These are phyloP conservation scores for Neomonachus schauinslandi DNA, from an alignment of 2,113 vertebrate species.

Conservation along the genomic window DNA sequence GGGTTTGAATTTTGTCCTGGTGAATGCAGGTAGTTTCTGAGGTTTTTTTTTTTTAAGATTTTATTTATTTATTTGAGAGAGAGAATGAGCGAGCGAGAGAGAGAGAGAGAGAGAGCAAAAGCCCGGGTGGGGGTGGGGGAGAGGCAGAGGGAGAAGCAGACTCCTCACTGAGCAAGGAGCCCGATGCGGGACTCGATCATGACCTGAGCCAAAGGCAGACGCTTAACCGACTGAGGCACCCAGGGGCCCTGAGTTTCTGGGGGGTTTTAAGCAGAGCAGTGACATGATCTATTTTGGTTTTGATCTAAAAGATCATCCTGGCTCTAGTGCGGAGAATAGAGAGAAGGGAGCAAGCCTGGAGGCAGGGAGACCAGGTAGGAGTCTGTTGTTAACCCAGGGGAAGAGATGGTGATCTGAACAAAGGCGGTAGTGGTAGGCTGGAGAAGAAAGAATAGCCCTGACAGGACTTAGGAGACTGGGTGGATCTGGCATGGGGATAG, in stretches of 20 bases:
- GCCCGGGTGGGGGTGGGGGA: neutral
- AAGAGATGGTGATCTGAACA: neutral
- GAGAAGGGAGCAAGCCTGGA: neutral
- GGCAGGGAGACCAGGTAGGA: neutral
- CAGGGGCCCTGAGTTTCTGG: neutral
- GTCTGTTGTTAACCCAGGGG: neutral
- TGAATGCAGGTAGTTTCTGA: neutral
- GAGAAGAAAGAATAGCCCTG: neutral
- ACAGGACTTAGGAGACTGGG: neutral
- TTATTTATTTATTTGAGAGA: too few species aligned
- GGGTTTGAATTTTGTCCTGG: neutral
- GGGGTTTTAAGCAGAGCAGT: neutral
- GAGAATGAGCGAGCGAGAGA: too few species aligned
- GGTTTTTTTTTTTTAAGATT: neutral
- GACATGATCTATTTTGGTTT: neutral
- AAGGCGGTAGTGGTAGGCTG: neutral
- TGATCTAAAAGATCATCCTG: neutral
- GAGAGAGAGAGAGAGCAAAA: too few species aligned
- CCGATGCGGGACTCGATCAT: rapidly evolving
- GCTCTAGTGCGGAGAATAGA: neutral
- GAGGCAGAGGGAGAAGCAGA: neutral
- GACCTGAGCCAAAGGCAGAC: neutral
- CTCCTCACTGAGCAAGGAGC: neutral
- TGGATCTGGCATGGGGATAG: neutral
- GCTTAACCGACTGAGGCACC: neutral